Evolutionary conservation across 2,888 invertebrate species (phyloP).

Genomic region (Epicampocera succincta): DNA sequence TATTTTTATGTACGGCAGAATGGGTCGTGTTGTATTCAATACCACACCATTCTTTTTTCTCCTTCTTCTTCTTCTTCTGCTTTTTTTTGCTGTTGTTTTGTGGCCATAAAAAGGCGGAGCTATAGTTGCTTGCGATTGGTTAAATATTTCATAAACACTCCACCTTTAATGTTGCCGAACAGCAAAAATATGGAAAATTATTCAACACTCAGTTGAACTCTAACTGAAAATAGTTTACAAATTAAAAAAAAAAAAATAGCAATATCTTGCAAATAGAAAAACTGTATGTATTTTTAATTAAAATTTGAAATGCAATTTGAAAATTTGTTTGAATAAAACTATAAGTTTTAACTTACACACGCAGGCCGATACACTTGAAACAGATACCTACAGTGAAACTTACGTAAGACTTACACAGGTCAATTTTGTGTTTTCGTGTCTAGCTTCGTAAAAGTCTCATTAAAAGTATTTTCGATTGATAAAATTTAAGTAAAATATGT

Average conservation of each 20-base stretch:
- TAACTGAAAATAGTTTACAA: background rate
- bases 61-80: no score
- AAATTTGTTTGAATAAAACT: background rate
- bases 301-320: no score
- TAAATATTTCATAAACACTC: constrained; percentile 75
- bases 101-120: constrained; percentile 78
- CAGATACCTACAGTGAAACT: no score
- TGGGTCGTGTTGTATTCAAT: constrained; percentile 11
- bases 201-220: background rate
- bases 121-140: constrained; percentile 78
- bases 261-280: background rate
- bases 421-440: no score
- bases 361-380: no score
- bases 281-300: no score
- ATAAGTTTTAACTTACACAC: background rate
- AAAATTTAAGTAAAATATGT: no score
- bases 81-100: constrained; percentile 48
- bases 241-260: no score
- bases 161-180: constrained; percentile 73
- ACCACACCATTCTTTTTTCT: background rate
- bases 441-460: no score
- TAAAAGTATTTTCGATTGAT: no score
- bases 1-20: background rate
- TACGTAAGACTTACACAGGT: no score
- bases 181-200: constrained; percentile 5